Evolutionary conservation across 2,113 vertebrate genomes (phyloP).

Genomic region (Laterallus jamaicensis): DNA sequence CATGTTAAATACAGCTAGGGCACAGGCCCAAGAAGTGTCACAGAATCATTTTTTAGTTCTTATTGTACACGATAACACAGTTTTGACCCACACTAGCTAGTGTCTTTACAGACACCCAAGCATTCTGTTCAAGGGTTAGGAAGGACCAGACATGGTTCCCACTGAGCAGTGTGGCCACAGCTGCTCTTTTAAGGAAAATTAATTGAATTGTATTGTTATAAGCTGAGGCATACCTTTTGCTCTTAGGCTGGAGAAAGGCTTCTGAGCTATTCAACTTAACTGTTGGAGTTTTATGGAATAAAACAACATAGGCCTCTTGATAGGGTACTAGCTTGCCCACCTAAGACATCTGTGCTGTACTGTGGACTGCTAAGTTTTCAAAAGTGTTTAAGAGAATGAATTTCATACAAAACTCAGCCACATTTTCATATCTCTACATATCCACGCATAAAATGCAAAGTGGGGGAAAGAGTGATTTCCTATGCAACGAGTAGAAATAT

Average conservation of each 20-base stretch:
- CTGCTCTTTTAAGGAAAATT: not conserved
- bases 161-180: not conserved
- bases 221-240: not conserved
- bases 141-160: not conserved
- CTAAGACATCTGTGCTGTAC: accelerated
- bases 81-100: not conserved
- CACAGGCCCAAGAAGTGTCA: not conserved
- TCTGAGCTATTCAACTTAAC: not conserved
- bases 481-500: not conserved
- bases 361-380: not conserved
- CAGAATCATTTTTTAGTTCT: not conserved
- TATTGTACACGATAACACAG: not conserved
- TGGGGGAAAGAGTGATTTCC: not conserved
- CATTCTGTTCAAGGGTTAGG: not conserved
- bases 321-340: not conserved
- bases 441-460: not conserved
- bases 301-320: not conserved
- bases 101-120: accelerated
- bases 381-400: not conserved
- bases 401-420: not conserved
- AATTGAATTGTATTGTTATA: not conserved
- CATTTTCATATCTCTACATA: not conserved
- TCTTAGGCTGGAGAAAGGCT: not conserved
- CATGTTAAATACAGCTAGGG: not conserved
- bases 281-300: not conserved